Evolutionary conservation across 2,888 invertebrate species (phyloP), one percentile per base, ranked within the genome.

Genomic region (Melinaea marsaeus): DNA sequence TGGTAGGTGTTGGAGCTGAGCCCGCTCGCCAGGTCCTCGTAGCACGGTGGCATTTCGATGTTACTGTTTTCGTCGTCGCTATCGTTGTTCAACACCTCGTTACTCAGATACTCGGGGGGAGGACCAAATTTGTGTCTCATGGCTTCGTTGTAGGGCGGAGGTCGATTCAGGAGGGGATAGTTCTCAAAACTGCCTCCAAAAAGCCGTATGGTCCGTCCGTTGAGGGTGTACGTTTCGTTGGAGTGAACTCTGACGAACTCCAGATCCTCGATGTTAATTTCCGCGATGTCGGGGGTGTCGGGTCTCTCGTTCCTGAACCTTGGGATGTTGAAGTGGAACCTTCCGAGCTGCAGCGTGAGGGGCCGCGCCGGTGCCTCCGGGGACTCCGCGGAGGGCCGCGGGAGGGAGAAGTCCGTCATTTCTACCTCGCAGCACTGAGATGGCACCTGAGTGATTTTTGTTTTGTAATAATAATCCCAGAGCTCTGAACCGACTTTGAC

Each of bases 41-140:
- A 90, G 5, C 84, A 72, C 0, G 90, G 90, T 0, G 90, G 90
- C 86, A 87, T 82, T 73, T 90, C 90, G 0, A 87, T 61, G 45
- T 88, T 87, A 67, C 59, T 80, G 2, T 82, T 75, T 0, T 87
- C 87, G 59, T 84, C 84, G 32, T 86, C 87, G 4, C 57, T 65
- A 0, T 64, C 66, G 35, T 64, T 64, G 13, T 69, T 68, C 37
- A 85, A 78, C 0, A 88, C 77, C 13, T 87, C 88, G 0, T 86
- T 69, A 34, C 85, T 84, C 0, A 86, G 55, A 64, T 88, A 87
- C 3, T 85, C 84, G 0, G 92, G 92, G 0, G 92, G 92, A 0
- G 92, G 92, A 0, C 92, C 92, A 54, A 81, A 84, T 3, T 90
- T 90, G 62, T 84, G 84, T 0, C 90, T 71, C 75, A 88, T 81